phyloP scores from a whole-genome alignment of 2,888 invertebrate genomes.

The Marronus borbonicus region DNA sequence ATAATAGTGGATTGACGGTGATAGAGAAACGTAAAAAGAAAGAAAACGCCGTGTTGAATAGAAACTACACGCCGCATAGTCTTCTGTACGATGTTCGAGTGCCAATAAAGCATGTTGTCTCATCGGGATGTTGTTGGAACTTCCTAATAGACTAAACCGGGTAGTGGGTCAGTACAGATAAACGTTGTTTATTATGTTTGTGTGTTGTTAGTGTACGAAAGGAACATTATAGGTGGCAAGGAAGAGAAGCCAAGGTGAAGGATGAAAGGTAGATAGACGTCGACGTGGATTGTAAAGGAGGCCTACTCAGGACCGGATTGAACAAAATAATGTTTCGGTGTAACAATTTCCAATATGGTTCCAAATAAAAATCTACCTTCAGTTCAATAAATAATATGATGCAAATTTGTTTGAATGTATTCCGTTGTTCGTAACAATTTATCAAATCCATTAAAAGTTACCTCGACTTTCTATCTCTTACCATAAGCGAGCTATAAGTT shows the following conservation, averaged over 20 bases:
- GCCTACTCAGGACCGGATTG: slow-evolving; percentile 4
- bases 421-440: no score
- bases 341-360: no score
- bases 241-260: slow-evolving; percentile 18
- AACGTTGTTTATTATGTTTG: slow-evolving; percentile 34
- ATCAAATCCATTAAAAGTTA: no score
- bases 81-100: slow-evolving; percentile 9
- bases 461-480: no score
- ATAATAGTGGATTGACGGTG: slow-evolving; percentile 15
- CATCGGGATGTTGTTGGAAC: slow-evolving; percentile 22
- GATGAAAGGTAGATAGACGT: slow-evolving; percentile 32
- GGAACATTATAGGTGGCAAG: slow-evolving; percentile 26
- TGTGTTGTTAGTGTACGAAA: slow-evolving; percentile 17
- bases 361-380: no score
- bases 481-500: no score
- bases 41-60: slow-evolving; percentile 4
- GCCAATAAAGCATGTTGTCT: slow-evolving; percentile 29
- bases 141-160: slow-evolving; percentile 29
- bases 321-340: not conserved
- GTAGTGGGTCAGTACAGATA: slow-evolving; percentile 34
- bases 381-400: no score
- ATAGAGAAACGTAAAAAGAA: not conserved
- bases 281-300: slow-evolving; percentile 25
- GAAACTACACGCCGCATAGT: not conserved
- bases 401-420: no score